Base-by-base conservation (phyloP, 1,140 invertebrate genomes). In the Oncopodura yosiiana region DNA sequence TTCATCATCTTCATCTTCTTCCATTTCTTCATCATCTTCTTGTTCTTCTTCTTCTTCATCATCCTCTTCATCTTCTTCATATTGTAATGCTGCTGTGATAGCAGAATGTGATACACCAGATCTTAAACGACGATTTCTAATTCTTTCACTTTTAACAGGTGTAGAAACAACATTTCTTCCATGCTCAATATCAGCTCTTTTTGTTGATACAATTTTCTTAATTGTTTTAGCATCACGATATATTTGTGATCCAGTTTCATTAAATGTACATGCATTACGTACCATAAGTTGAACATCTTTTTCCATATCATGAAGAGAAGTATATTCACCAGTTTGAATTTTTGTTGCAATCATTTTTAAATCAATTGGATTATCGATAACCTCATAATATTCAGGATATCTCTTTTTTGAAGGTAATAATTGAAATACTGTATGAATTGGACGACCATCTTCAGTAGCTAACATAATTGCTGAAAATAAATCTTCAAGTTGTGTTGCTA, bases 351-450 rank as follows among this genome's bases (percentile, higher is more conserved):
- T 93, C 58, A 82, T 86, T 70, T 88, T 87, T 63, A 99, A 74
- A 73, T 99, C 95, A 61, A 99, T 91, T 1, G 95, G 95, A 62
- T 85, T 82, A 51, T 93, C 86, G 57, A 98, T 97, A 0, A 97
- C 82, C 65, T 90, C 84, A 68, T 94, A 99, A 71, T 99, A 99
- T 65, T 95, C 90, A 0, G 94, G 94, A 73, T 98, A 98, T 42
- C 83, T 79, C 78, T 84, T 84, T 69, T 86, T 87, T 0, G 89
- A 91, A 18, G 94, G 93, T 42, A 95, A 75, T 21, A 94, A 75
- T 68, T 92, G 86, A 70, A 96, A 96, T 62, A 81, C 82, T 19
- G 80, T 77, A 69, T 91, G 83, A 16, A 95, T 74, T 0, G 81
- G 75, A 14, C 87, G 76, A 39, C 87, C 86, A 58, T 91, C 88